These are phyloP conservation scores for Acleris emargana DNA, from an alignment of 2,888 invertebrate genomes.

Conservation along the genomic window DNA sequence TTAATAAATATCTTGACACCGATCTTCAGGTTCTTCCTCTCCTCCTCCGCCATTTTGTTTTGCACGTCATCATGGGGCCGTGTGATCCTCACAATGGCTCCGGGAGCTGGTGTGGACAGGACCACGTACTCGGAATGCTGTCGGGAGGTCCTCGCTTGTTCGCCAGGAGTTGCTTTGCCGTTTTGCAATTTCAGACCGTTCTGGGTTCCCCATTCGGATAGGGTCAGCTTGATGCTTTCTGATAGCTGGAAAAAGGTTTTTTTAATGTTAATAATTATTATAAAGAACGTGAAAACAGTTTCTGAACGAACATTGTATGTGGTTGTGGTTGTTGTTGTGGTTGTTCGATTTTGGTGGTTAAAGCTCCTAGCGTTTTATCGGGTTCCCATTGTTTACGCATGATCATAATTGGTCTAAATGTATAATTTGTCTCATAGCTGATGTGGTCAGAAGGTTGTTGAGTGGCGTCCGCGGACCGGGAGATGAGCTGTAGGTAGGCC, in stretches of 20 bases:
- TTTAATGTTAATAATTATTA: neutral
- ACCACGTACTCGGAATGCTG: constrained; percentile 67
- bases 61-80: constrained; percentile 85
- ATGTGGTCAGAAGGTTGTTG: no score
- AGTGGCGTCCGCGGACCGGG: no score
- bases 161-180: constrained; percentile 51
- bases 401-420: no score
- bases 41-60: constrained; percentile 86
- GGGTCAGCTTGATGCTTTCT: constrained; percentile 77
- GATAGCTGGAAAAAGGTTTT: constrained; percentile 64
- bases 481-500: no score
- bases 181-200: constrained; percentile 60
- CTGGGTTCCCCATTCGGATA: constrained; percentile 72
- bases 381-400: no score
- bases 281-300: no score
- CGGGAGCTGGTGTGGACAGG: constrained; percentile 57
- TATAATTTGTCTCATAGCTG: no score
- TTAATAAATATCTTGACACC: constrained; percentile 94
- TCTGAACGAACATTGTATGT: no score
- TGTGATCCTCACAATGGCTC: constrained; percentile 79
- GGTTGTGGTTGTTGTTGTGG: no score
- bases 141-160: constrained; percentile 50
- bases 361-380: no score
- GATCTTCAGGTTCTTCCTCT: constrained; percentile 90
- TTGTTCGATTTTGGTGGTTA: no score